Conservation (phyloP, 1,140 invertebrate species). For the Anastatus disparis region DNA sequence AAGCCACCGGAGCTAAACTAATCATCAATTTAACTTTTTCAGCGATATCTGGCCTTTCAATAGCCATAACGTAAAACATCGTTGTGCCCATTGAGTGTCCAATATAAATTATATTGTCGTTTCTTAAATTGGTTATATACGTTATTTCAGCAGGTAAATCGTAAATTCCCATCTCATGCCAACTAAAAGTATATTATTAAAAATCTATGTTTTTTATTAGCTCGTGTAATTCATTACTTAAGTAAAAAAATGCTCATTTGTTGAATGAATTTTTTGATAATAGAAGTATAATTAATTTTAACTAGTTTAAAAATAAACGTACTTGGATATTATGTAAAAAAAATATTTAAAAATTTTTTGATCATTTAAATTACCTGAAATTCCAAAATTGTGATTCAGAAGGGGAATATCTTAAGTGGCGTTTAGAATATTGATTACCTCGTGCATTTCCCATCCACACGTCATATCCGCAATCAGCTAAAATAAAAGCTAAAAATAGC, state of each 20-base stretch:
- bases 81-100: slow-evolving; percentile 75
- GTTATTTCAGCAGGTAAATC: slow-evolving; percentile 76
- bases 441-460: slow-evolving; percentile 79
- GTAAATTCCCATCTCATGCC: slow-evolving; percentile 74
- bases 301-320: no score
- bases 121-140: slow-evolving; percentile 64
- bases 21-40: slow-evolving; percentile 68
- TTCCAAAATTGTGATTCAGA: slow-evolving; percentile 68
- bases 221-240: no score
- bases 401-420: slow-evolving; percentile 66
- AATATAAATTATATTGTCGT: slow-evolving; percentile 62
- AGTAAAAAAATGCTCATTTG: no score
- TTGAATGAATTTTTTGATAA: no score
- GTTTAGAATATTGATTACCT: slow-evolving; percentile 74
- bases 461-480: slow-evolving; percentile 75
- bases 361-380: slow-evolving; percentile 51
- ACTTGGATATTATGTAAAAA: background rate
- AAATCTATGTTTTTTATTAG: no score
- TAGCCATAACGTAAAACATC: slow-evolving; percentile 71
- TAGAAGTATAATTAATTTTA: no score
- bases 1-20: slow-evolving; percentile 77
- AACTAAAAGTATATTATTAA: slow-evolving; percentile 61
- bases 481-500: slow-evolving; percentile 58
- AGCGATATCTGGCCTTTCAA: slow-evolving; percentile 66
- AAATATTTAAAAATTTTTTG: background rate